phyloP scores from a whole-genome alignment of 1,140 invertebrate genomes.

The Cheumatopsyche charites region DNA sequence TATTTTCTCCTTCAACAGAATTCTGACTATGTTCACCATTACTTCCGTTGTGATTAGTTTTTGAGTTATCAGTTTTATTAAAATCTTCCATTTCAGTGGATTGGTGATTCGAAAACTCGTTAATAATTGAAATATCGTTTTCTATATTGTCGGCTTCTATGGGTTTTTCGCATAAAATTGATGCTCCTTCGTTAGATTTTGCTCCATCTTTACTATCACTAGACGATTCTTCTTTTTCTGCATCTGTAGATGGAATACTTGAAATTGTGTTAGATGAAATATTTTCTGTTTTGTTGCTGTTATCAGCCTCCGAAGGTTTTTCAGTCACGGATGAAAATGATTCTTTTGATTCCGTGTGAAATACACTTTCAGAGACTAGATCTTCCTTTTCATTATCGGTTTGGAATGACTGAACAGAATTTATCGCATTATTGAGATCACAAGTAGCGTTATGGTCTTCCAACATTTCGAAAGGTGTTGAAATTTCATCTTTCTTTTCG shows the following conservation, averaged over 20 bases:
- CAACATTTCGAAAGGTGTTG: not conserved
- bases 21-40: not conserved
- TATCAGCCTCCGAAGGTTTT: no score
- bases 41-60: not conserved
- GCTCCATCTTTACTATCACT: not conserved
- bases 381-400: not conserved
- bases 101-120: not conserved
- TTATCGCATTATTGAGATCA: not conserved
- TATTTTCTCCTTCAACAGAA: not conserved
- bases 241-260: no score
- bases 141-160: not conserved
- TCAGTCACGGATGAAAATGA: no score
- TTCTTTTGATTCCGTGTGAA: no score
- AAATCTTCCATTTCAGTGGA: not conserved
- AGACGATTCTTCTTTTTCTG: not conserved
- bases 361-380: no score
- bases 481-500: not conserved
- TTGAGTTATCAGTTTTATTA: not conserved
- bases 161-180: not conserved
- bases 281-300: no score
- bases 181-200: not conserved
- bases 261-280: no score
- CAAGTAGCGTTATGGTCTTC: not conserved
- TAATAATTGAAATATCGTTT: not conserved
- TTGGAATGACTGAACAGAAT: not conserved